Evolutionary conservation across 92 coral and sea anemone genomes (phyloP).

Genomic region (Galaxea fascicularis): DNA sequence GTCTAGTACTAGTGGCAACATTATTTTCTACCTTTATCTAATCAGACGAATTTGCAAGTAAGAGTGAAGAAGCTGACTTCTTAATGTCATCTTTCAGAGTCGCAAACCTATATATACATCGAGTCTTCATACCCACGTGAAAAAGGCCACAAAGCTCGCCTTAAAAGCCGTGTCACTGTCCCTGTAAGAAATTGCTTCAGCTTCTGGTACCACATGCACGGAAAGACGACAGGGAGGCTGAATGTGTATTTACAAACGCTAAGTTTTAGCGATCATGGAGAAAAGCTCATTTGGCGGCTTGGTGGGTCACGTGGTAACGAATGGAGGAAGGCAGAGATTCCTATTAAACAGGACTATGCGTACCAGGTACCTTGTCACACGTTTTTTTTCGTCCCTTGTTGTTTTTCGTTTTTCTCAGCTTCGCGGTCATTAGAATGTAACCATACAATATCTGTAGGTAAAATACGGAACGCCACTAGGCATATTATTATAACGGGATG

Average conservation of each 20-base stretch:
- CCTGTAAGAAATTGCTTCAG: constrained; percentile 62
- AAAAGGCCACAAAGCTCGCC: constrained; percentile 45
- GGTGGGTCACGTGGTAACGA: constrained; percentile 65
- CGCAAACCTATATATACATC: constrained; percentile 30
- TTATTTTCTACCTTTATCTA: too few relatives aligned
- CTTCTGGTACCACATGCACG: constrained; percentile 75
- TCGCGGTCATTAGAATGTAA: too few relatives aligned
- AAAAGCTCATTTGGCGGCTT: constrained; percentile 76
- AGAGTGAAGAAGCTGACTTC: too few relatives aligned
- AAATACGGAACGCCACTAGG: too few relatives aligned
- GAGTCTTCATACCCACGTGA: constrained; percentile 66
- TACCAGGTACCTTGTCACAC: constrained; percentile 18
- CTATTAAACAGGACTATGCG: constrained; percentile 28
- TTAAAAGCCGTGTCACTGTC: constrained; percentile 18
- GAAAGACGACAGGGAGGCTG: constrained; percentile 76
- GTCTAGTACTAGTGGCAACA: too few relatives aligned
- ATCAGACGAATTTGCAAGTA: too few relatives aligned
- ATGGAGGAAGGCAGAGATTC: constrained; percentile 68
- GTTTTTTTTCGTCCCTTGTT: too few relatives aligned
- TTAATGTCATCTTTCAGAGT: constrained; percentile 3
- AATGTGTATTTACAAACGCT: constrained; percentile 57
- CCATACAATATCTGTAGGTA: too few relatives aligned
- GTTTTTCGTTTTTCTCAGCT: too few relatives aligned
- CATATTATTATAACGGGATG: too few relatives aligned
- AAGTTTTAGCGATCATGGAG: constrained; percentile 12